Evolutionary conservation across 1,140 invertebrate species (phyloP).

Genomic region (Drosophila orena): DNA sequence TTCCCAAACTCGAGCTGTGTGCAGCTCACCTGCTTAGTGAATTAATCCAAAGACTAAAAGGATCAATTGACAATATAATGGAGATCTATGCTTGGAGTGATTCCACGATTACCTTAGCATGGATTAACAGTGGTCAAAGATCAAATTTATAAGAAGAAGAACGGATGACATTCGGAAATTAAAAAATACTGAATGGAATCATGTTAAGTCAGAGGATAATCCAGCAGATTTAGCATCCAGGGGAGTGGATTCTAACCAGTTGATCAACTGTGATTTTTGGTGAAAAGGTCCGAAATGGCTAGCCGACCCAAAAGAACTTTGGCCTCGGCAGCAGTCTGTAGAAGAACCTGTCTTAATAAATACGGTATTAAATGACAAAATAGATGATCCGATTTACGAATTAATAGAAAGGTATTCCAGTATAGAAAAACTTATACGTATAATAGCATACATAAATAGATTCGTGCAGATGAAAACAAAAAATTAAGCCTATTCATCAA

Average conservation of each 20-base stretch:
- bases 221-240: background rate
- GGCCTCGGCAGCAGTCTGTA: background rate
- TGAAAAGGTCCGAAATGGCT: slow-evolving; percentile 9
- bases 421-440: slow-evolving; percentile 5
- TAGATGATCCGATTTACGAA: slow-evolving; percentile 2
- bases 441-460: slow-evolving; percentile 1
- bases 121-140: background rate
- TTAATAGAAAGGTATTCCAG: slow-evolving; percentile 2
- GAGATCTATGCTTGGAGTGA: slow-evolving; percentile 4
- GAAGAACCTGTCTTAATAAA: background rate
- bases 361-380: background rate
- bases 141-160: slow-evolving; percentile 1
- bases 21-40: slow-evolving; percentile 3
- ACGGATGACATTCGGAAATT: slow-evolving; percentile 11
- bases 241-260: background rate
- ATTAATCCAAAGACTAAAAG: background rate
- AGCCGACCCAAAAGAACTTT: background rate
- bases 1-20: background rate
- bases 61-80: background rate
- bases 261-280: background rate
- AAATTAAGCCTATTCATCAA: background rate
- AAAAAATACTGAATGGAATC: slow-evolving; percentile 1
- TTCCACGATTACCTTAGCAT: background rate
- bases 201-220: slow-evolving; percentile 1
- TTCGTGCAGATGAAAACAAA: slow-evolving; percentile 1